phyloP scores from a whole-genome alignment of 2,888 invertebrate genomes.

The Athripsodes cinereus region DNA sequence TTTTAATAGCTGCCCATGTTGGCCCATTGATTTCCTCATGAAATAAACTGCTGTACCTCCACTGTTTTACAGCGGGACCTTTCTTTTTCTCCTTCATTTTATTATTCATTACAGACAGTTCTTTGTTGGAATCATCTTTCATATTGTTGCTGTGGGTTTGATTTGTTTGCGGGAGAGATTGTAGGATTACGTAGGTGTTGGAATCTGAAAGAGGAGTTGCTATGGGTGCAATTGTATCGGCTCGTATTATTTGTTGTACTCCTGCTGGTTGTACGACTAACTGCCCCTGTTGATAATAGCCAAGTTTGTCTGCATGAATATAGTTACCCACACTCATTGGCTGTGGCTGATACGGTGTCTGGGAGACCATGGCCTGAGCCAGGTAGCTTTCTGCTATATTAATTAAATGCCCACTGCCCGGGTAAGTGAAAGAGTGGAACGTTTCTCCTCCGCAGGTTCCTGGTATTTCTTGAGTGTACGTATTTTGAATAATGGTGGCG shows the following conservation, averaged over 20 bases:
- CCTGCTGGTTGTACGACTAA: slow-evolving; percentile 24
- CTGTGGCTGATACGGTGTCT: slow-evolving; percentile 21
- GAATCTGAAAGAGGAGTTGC: slow-evolving; percentile 37
- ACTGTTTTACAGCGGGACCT: slow-evolving; percentile 49
- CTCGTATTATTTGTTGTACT: slow-evolving; percentile 32
- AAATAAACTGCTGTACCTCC: slow-evolving; percentile 52
- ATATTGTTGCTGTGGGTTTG: slow-evolving; percentile 31
- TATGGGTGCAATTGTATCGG: slow-evolving; percentile 40
- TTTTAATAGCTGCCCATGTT: slow-evolving; percentile 48
- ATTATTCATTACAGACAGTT: slow-evolving; percentile 29
- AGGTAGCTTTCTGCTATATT: slow-evolving; percentile 50
- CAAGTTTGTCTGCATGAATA: slow-evolving; percentile 40
- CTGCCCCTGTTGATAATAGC: slow-evolving; percentile 37
- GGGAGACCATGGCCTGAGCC: slow-evolving; percentile 31
- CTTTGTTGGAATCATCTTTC: slow-evolving; percentile 29
- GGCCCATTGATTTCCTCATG: slow-evolving; percentile 52
- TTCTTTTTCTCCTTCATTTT: slow-evolving; percentile 40
- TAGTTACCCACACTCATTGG: slow-evolving; percentile 33
- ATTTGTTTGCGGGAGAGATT: slow-evolving; percentile 29
- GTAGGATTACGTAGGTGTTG: slow-evolving; percentile 30
- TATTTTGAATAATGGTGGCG: slow-evolving; percentile 10
- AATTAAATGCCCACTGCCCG: slow-evolving; percentile 45
- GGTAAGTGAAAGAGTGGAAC: slow-evolving; percentile 37
- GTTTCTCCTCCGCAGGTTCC: slow-evolving; percentile 1
- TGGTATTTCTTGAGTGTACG: slow-evolving; percentile 26